A percentile compares a stretch with the other conserved stretches of the same genome.
These are phyloP conservation scores for Mechanitis messenoides DNA, from an alignment of 2,888 invertebrate genomes.

Conservation along the genomic window DNA sequence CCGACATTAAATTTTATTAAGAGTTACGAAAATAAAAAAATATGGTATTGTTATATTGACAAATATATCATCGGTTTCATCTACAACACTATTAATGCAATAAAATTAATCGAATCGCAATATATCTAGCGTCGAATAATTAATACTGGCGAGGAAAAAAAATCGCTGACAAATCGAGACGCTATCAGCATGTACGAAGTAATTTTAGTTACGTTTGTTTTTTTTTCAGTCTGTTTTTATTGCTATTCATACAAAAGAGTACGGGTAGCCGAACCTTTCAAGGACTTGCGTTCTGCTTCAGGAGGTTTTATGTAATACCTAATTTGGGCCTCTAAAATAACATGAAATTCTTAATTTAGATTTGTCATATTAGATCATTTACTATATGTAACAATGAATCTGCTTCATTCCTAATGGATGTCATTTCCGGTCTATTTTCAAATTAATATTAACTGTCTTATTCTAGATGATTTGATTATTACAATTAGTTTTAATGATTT, in stretches of 20 bases:
- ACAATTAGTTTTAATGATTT: too few relatives aligned
- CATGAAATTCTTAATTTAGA: neutral
- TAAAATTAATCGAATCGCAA: constrained; percentile 45
- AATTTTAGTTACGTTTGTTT: constrained; percentile 41
- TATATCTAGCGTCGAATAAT: constrained; percentile 48
- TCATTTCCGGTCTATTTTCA: too few relatives aligned
- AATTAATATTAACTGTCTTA: too few relatives aligned
- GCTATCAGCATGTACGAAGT: constrained; percentile 49
- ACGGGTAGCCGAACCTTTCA: constrained; percentile 67
- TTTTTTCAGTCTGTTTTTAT: constrained; percentile 51
- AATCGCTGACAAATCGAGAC: constrained; percentile 64
- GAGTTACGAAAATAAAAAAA: too few relatives aligned
- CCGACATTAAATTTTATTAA: too few relatives aligned
- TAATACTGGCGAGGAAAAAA: constrained; percentile 55
- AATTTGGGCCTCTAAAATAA: constrained; percentile 25
- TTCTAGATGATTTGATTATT: too few relatives aligned
- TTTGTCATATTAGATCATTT: neutral
- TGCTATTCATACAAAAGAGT: constrained; percentile 51
- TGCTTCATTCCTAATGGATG: too few relatives aligned
- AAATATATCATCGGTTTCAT: neutral
- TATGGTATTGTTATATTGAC: too few relatives aligned
- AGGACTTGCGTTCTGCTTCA: constrained; percentile 66
- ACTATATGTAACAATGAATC: too few relatives aligned
- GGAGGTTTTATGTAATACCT: constrained; percentile 38
- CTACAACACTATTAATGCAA: constrained; percentile 7